Percentiles rank a stretch among this genome's conserved stretches.
phyloP scores from a whole-genome alignment of 1,140 invertebrate species.

The Parapsyche elsis region DNA sequence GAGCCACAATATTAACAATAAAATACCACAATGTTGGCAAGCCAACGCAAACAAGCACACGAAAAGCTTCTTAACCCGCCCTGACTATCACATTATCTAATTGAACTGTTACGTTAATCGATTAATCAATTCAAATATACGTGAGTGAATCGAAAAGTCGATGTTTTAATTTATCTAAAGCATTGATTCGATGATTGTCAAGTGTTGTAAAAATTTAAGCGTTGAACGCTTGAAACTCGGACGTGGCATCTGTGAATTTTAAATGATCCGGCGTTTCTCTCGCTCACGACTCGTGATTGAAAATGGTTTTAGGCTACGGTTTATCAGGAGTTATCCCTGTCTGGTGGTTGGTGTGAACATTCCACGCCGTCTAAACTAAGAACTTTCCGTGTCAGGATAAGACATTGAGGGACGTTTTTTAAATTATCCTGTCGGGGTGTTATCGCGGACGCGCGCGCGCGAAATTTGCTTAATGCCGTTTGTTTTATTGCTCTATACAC shows the following conservation, averaged over 20 bases:
- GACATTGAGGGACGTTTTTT: slow-evolving; percentile 55
- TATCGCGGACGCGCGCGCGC: slow-evolving; percentile 34
- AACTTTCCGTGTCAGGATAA: slow-evolving; percentile 44
- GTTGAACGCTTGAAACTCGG: no score
- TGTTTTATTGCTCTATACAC: slow-evolving; percentile 40
- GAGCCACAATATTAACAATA: slow-evolving; percentile 17
- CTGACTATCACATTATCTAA: not conserved
- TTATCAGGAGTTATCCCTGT: slow-evolving; percentile 40
- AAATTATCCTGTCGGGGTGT: slow-evolving; percentile 54
- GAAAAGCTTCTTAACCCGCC: not conserved
- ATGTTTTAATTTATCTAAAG: no score
- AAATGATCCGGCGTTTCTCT: not conserved
- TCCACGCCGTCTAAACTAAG: slow-evolving; percentile 41
- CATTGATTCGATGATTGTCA: no score
- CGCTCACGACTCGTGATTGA: slow-evolving; percentile 35
- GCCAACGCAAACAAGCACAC: not conserved
- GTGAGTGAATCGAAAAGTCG: no score
- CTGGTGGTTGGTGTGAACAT: slow-evolving; percentile 36
- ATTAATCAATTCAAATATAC: no score
- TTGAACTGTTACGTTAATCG: no score
- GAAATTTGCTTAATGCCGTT: slow-evolving; percentile 52
- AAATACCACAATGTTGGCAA: not conserved
- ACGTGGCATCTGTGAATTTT: no score
- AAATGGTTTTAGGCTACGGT: slow-evolving; percentile 45
- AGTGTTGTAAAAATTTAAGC: no score